Evolutionary conservation across 2,797 vertebrate species (phyloP).

Genomic region (Vultur gryphus): DNA sequence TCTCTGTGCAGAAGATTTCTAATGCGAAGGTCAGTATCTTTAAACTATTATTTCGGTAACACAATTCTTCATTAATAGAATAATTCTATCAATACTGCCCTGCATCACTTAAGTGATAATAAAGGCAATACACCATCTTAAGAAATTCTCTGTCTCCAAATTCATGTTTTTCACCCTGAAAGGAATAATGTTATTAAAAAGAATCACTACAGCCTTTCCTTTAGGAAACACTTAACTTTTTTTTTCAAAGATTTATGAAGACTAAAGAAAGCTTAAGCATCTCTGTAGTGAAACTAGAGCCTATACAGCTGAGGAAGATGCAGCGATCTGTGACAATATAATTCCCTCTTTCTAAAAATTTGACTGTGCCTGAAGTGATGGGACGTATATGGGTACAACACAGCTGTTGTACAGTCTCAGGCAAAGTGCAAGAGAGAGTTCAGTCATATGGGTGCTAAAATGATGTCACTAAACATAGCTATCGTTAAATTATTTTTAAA

Average conservation of each 20-base stretch:
- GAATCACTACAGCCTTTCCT: background rate
- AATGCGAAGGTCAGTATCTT: background rate
- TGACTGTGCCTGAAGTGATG: background rate
- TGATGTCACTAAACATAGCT: conserved; percentile 37
- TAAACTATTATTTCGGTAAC: background rate
- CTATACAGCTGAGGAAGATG: background rate
- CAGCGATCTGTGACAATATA: background rate
- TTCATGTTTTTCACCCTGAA: background rate
- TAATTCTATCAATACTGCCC: background rate
- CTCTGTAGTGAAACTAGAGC: background rate
- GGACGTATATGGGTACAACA: background rate
- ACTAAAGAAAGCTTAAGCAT: background rate
- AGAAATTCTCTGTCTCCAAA: background rate
- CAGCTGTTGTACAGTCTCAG: background rate
- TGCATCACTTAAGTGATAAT: background rate
- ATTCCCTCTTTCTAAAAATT: background rate
- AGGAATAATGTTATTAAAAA: background rate
- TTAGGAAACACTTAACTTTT: background rate
- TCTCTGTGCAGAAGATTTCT: background rate
- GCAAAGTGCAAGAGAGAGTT: background rate
- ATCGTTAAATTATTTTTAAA: conserved; percentile 30
- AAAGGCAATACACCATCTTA: background rate
- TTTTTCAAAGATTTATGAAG: background rate
- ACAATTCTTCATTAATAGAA: background rate
- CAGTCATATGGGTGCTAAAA: conserved; percentile 16